Evolutionary conservation across 2,113 vertebrate species (phyloP).

Genomic region (Coregonus clupeaformis): DNA sequence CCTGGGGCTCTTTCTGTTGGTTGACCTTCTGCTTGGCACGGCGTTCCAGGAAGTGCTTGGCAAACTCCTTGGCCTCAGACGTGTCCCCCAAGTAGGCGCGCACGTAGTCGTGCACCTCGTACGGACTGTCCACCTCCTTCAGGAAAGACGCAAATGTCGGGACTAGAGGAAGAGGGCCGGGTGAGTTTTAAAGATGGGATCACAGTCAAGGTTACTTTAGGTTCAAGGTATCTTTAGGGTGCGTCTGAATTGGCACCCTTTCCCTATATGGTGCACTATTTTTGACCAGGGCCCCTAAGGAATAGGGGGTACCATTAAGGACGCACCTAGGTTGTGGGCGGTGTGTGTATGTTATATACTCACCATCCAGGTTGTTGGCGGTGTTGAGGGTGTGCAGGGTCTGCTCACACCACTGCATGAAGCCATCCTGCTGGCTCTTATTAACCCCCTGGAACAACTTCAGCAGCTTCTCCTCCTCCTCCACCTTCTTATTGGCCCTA

Average conservation of each 20-base stretch:
- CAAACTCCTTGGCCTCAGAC: slow-evolving; percentile 97
- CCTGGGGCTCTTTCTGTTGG: slow-evolving; percentile 83
- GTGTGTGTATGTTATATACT: slow-evolving; percentile 50
- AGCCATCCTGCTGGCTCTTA: slow-evolving; percentile 93
- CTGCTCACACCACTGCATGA: slow-evolving; percentile 99
- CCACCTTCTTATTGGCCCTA: slow-evolving; percentile 92
- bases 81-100: slow-evolving; percentile 96
- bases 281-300: too few relatives aligned
- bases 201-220: too few relatives aligned
- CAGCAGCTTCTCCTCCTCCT: slow-evolving; percentile 96
- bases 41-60: slow-evolving; percentile 98
- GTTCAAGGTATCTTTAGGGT: too few relatives aligned
- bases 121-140: slow-evolving; percentile 98
- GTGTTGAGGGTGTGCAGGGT: slow-evolving; percentile 97
- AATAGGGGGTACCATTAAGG: too few relatives aligned
- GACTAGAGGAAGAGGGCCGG: slow-evolving; percentile 73
- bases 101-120: slow-evolving; percentile 97
- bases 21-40: slow-evolving; percentile 97
- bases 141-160: slow-evolving; percentile 98
- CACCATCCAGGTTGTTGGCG: slow-evolving; percentile 98
- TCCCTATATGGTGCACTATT: too few relatives aligned
- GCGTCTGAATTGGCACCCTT: too few relatives aligned
- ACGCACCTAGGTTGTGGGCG: too few relatives aligned
- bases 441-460: slow-evolving; percentile 96
- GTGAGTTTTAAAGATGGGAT: not conserved